Base-by-base conservation (phyloP, 2,888 invertebrate species). In the Hyposoter didymator region DNA sequence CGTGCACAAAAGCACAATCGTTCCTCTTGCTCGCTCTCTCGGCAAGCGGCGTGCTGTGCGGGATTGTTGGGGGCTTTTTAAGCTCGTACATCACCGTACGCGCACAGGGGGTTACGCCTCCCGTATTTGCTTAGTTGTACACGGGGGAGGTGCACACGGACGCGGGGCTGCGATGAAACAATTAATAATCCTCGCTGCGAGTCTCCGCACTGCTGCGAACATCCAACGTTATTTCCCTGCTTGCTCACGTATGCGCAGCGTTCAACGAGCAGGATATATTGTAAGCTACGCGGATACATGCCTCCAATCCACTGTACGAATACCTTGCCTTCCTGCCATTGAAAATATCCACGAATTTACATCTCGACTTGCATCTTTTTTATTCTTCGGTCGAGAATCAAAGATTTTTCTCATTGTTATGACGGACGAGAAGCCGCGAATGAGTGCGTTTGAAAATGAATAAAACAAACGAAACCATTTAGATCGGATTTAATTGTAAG, bases 51-150 rank as follows among this genome's bases (percentile, higher is more conserved):
- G 62, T 74, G 62, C 75, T 74, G 78, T 86, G 88, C 88, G 84
- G 88, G 88, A 88, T 92, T 90, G 91, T 89, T 90, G 88, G 88
- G 90, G 91, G 73, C 84, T 91, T 92, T 93, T 93, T 91, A 93
- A 93, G 93, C 93, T 93, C 93, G 91, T 93, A 93, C 92, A 93
- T 93, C 93, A 93, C 90, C 88, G 87, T 66, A 75, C 47, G 85
- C 79, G 19, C 82, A 80, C 32, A 55, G 86, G 88, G 90, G 92
- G 92, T 92, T 91, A 93, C 93, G 93, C 93, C 93, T 92, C 92
- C 91, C 87, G 93, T 93, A 92, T 93, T 93, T 93, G 93, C 92
- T 93, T 92, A 93, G 93, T 92, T 92, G 92, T 92, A 92, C 92
- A 88, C 88, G 89, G 90, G 90, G 91, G 91, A 92, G 92, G 92